Base-by-base conservation (phyloP, 2,888 invertebrate genomes). In the Podotricha telesiphe region DNA sequence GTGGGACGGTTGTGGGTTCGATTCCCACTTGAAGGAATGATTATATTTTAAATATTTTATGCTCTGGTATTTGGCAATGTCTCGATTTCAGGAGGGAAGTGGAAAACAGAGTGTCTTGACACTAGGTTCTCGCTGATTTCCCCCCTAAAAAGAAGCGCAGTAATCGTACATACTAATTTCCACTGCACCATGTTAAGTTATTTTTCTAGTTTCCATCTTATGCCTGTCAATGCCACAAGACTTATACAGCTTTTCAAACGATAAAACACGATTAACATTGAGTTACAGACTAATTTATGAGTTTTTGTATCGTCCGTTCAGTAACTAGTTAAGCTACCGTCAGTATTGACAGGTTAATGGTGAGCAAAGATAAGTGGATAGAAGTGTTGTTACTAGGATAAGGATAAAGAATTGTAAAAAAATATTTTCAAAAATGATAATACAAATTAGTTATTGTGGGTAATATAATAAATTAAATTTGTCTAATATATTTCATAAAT, bases 181-280 rank as follows among this genome's bases (percentile, higher is more conserved):
- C 34, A n/a, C 17, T 34, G 34, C 17, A 17, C 0, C 53, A 34
- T 59, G 15, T 42, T 42, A n/a, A 15, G 15, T 58, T 42, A 22
- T 45, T 22, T 28, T 22, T 22, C n/a, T 22, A 6, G 20, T 40
- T 22, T 15, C 22, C n/a, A 8, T 45, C 45, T 6, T 17, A 22
- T 45, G 7, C 22, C 22, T 45, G 45, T 28, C 45, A 59, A 59
- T 59, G 42, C n/a, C 22, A 20, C 53, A 34, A 17, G 55, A 22
- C 58, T 61, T 53, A 61, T 81, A 78, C 74, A 47, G 69, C 75
- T 78, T 83, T 83, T 80, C 80, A 69, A 79, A 76, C 83, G 80
- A 86, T 86, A 81, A 83, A 84, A 75, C 78, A 74, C 74, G 65
- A 67, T 63, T 76, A 74, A 78, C 78, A 19, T 79, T 75, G 73